phyloP scores from a whole-genome alignment of 2,888 invertebrate genomes.

The Diarsia rubi region DNA sequence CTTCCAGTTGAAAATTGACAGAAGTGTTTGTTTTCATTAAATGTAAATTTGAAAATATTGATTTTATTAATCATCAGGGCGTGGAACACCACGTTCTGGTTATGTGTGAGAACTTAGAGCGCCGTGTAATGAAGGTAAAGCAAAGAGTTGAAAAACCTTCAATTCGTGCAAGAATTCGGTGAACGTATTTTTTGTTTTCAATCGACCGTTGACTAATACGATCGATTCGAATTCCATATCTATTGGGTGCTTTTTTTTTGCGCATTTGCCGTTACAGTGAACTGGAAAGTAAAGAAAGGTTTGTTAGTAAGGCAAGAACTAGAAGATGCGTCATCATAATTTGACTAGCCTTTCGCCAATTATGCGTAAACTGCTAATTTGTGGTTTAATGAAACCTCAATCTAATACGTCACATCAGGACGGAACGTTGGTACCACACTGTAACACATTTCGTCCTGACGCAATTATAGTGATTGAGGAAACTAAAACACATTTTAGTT shows the following conservation, averaged over 20 bases:
- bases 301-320: neutral
- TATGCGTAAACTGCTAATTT: neutral
- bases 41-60: neutral
- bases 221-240: constrained; percentile 55
- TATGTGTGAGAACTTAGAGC: constrained; percentile 34
- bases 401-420: no score
- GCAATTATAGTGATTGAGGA: no score
- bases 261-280: neutral
- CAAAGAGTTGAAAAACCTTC: constrained; percentile 79
- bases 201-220: constrained; percentile 65
- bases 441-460: no score
- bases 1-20: constrained; percentile 66
- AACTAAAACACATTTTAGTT: neutral
- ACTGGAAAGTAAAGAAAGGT: constrained; percentile 6
- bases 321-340: neutral
- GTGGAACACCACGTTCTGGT: constrained; percentile 36
- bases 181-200: constrained; percentile 66
- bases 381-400: constrained; percentile 15
- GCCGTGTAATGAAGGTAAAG: constrained; percentile 38
- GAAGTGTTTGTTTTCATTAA: constrained; percentile 62
- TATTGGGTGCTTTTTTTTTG: constrained; percentile 51
- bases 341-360: neutral
- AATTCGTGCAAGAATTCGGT: constrained; percentile 80
- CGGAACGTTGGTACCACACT: no score
- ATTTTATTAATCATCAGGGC: constrained; percentile 18